Evolutionary conservation across 2,113 vertebrate species (phyloP).

Genomic region (Leptobrachium ailaonicum): DNA sequence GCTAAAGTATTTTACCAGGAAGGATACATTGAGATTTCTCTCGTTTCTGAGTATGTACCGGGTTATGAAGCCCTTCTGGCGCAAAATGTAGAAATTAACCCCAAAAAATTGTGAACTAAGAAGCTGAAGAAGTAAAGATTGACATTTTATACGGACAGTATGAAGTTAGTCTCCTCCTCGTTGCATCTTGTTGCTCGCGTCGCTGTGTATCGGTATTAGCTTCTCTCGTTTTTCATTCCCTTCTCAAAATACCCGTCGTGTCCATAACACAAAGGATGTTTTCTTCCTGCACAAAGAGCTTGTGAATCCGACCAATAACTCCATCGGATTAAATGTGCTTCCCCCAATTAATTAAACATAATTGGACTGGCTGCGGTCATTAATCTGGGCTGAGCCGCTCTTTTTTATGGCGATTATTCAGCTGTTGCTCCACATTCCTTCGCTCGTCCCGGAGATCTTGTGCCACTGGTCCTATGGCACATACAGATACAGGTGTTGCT

Average conservation of each 20-base stretch:
- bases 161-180: too few relatives aligned
- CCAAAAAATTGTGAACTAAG: too few relatives aligned
- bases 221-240: neutral
- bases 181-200: too few relatives aligned
- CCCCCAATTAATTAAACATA: constrained; percentile 3
- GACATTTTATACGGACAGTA: too few relatives aligned
- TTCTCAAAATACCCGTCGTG: neutral
- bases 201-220: too few relatives aligned
- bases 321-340: constrained; percentile 4
- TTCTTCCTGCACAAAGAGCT: neutral
- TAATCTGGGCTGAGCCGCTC: neutral
- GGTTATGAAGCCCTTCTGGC: too few relatives aligned
- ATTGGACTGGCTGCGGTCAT: constrained; percentile 13
- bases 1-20: too few relatives aligned
- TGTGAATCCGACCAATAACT: constrained; percentile 35
- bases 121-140: too few relatives aligned
- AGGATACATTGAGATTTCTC: too few relatives aligned
- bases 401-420: constrained; percentile 2
- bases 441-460: neutral
- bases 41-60: too few relatives aligned
- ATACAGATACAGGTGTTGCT: too few relatives aligned
- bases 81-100: too few relatives aligned
- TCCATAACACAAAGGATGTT: constrained; percentile 14
- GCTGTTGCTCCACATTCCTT: neutral
- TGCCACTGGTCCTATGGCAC: neutral